Evolutionary conservation across 2,888 invertebrate genomes (phyloP), one percentile per base, ranked within the genome.

Genomic region (Biston betularia): DNA sequence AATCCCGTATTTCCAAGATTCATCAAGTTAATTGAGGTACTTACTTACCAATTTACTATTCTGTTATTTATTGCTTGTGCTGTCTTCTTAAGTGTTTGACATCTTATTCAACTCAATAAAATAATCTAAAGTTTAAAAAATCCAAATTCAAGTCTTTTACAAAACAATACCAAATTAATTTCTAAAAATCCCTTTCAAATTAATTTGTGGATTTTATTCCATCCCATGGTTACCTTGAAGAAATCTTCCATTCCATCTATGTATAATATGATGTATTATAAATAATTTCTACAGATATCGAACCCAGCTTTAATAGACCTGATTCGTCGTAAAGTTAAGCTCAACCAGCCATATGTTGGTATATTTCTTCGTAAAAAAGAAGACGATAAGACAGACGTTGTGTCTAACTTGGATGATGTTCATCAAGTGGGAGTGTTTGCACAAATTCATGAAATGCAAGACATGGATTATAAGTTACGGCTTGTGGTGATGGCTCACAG

Each of bases 1-100:
- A 98, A 99, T 93, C 99, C 99, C 6, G 97, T 99, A 0, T 99
- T 99, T 93, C 99, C 99, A 24, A 96, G 98, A 77, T 99, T 99
- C 89, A 98, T 99, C 77, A 99, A 99, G 93, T 95, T 99, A 75
- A 96, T 99, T 71, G 99, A 99, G 95, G 97, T 98, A 75, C 68
- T 72, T 1, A 15, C 46, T 24, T 24, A 24, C 24, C 1, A 24
- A 24, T 24, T 24, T 24, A 24, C 24, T 24, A 3, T 24, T 24
- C 24, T 24, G 24, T 24, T 24, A 2, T 24, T 24, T 24, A 24
- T 3, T 24, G 24, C 24, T 24, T 3, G 24, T 24, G 24, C 24
- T 24, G 1, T 1, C 24, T 24, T 24, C 24, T 3, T 24, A 24
- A 24, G 24, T 24, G 1, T 24, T 24, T 24, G 3, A 24, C 24